Base-by-base conservation (phyloP, 2,797 vertebrate genomes). In the Urophycis tenuis region DNA sequence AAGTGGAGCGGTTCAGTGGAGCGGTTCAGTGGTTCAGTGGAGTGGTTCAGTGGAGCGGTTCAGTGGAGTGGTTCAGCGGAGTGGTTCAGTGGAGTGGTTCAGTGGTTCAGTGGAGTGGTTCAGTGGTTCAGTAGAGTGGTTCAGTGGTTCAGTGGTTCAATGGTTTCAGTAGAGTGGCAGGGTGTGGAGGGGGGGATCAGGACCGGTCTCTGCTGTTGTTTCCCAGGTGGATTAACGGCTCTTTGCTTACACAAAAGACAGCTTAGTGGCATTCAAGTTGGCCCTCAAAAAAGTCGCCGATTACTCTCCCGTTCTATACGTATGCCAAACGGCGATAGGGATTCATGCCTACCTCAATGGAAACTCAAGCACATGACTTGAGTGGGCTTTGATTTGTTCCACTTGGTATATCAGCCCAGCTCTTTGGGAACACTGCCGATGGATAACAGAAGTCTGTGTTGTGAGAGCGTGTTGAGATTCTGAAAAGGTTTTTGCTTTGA, bases 201-300 rank as follows among this genome's bases (percentile, higher is more conserved):
- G 45, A 53, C 22, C 8, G 45, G 32, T 19, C n/a, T 30, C 75
- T 15, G 22, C 74, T 39, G 71, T 71, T 81, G 73, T 79, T 84
- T 81, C 72, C 78, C 84, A 81, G 81, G 80, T 85, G 85, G 82
- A 81, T 84, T 82, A 80, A 85, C 83, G 81, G 81, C 78, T 64
- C 81, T 77, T 73, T 77, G 74, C 75, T 6, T 15, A 80, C 70
- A 84, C 80, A 81, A 79, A 81, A 80, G 77, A 77, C 77, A 74
- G 81, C 72, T 87, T 84, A 82, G 81, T 78, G 77, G 53, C 25
- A 11, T 77, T 25, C 34, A 86, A 77, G 81, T 78, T 83, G 67
- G 30, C 73, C 70, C 79, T 82, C 81, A 80, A 15, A 34, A 36
- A 77, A 78, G 14, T 72, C 75, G 39, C 72, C 33, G 81, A 71